phyloP scores from a whole-genome alignment of 2,888 invertebrate genomes.

The Cerastoderma edule region DNA sequence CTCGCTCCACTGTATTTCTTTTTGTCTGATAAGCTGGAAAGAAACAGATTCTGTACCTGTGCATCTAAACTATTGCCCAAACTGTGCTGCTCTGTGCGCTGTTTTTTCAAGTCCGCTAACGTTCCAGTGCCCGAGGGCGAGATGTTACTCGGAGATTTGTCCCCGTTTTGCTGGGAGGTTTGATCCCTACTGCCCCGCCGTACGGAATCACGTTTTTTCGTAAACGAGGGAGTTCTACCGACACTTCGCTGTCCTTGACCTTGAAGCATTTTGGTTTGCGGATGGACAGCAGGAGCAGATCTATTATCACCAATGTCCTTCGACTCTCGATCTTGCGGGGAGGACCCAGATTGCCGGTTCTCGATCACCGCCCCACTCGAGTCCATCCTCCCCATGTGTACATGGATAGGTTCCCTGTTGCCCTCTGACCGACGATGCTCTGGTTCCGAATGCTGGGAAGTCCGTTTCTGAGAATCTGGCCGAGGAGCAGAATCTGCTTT shows the following conservation, averaged over 20 bases:
- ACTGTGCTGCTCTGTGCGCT: constrained; percentile 85
- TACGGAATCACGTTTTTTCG: constrained; percentile 56
- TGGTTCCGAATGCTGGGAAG: constrained; percentile 26
- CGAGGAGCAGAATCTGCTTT: too few species aligned
- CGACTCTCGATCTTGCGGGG: not conserved
- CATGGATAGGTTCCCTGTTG: constrained; percentile 44
- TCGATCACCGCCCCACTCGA: not conserved
- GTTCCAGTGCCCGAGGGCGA: constrained; percentile 88
- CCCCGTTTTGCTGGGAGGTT: constrained; percentile 12
- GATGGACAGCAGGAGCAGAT: constrained; percentile 23
- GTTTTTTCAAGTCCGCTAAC: constrained; percentile 96
- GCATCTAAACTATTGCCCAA: constrained; percentile 66
- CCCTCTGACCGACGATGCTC: constrained; percentile 38
- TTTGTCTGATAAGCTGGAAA: constrained; percentile 65
- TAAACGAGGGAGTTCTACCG: constrained; percentile 50
- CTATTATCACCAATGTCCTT: constrained; percentile 12
- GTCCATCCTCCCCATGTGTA: constrained; percentile 37
- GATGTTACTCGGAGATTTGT: constrained; percentile 16
- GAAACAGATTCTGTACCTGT: constrained; percentile 75
- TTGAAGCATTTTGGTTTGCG: constrained; percentile 15
- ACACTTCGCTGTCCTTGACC: constrained; percentile 18
- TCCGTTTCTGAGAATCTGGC: constrained; percentile 37
- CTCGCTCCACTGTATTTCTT: constrained; percentile 59
- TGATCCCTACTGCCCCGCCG: constrained; percentile 31
- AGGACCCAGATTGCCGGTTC: constrained; percentile 1